Base-by-base conservation (phyloP, 1,140 invertebrate genomes). In the Phortica variegata region DNA sequence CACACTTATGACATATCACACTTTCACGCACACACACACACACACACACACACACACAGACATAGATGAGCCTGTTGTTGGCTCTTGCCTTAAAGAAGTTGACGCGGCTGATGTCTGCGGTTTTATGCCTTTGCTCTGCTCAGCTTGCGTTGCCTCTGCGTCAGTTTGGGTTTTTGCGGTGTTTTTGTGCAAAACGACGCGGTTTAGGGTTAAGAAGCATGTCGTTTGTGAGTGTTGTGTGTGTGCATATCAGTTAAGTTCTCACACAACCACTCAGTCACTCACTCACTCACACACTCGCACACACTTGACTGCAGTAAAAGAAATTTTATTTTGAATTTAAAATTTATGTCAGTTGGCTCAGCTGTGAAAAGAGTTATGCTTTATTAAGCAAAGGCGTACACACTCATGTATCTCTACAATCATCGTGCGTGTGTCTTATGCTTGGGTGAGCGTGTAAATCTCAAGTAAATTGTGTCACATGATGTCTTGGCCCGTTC, bases 391-490 rank as follows among this genome's bases (percentile, higher is more conserved):
- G 49, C 63, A 62, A 53, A 60, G 21, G 59, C n/a, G n/a, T n/a
- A n/a, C n/a, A n/a, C n/a, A n/a, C n/a, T n/a, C n/a, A n/a, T n/a
- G n/a, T n/a, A n/a, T n/a, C n/a, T n/a, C n/a, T n/a, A n/a, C n/a
- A n/a, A 36, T 51, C 17, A 13, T 23, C 4, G 16, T 32, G 49
- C 40, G 53, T 40, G 36, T 21, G 17, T 54, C 58, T 66, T 66
- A 62, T 66, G 62, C 62, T 47, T 29, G 12, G 6, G 26, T 12
- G 6, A 29, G 60, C 63, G 63, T 68, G 23, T 68, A 68, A 68
- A 68, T 68, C 63, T 68, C 58, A 51, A 60, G 63, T 54, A 68
- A 68, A 68, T 68, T 68, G 63, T 68, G 63, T 68, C 63, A 63
- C 63, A 68, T 68, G 63, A 68, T 68, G 60, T 6, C 23, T 6